Evolutionary conservation across 2,888 invertebrate genomes (phyloP).

Genomic region (Argynnis bischoffii): DNA sequence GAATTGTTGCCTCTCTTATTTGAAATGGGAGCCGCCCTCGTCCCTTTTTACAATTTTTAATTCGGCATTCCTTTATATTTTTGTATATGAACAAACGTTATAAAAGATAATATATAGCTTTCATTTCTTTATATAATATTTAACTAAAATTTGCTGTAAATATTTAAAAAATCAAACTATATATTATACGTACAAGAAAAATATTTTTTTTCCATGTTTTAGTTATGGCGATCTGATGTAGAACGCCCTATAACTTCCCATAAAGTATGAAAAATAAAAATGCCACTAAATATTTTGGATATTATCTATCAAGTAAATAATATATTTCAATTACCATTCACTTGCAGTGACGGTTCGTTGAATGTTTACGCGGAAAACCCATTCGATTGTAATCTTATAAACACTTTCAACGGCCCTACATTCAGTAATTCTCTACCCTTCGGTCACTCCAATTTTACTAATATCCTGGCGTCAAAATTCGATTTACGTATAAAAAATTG

Average conservation of each 20-base stretch:
- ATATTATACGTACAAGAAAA: no score
- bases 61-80: slow-evolving; percentile 33
- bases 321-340: slow-evolving; percentile 17
- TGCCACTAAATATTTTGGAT: no score
- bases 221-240: no score
- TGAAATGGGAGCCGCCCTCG: slow-evolving; percentile 51
- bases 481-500: slow-evolving; percentile 68
- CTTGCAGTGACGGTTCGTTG: slow-evolving; percentile 11
- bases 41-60: slow-evolving; percentile 38
- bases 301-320: not conserved
- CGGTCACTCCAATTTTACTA: slow-evolving; percentile 73
- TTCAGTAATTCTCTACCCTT: slow-evolving; percentile 70
- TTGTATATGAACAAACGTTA: not conserved
- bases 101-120: no score
- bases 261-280: no score
- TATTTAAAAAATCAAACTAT: no score
- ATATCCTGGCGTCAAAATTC: slow-evolving; percentile 70
- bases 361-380: slow-evolving; percentile 25
- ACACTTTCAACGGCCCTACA: slow-evolving; percentile 61
- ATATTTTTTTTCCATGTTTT: no score
- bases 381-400: slow-evolving; percentile 61
- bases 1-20: slow-evolving; percentile 71
- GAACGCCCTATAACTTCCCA: no score
- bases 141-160: no score
- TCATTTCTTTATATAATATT: no score